Evolutionary conservation across 2,113 vertebrate genomes (phyloP), one percentile per base, ranked within the genome.

Genomic region (Mola mola): DNA sequence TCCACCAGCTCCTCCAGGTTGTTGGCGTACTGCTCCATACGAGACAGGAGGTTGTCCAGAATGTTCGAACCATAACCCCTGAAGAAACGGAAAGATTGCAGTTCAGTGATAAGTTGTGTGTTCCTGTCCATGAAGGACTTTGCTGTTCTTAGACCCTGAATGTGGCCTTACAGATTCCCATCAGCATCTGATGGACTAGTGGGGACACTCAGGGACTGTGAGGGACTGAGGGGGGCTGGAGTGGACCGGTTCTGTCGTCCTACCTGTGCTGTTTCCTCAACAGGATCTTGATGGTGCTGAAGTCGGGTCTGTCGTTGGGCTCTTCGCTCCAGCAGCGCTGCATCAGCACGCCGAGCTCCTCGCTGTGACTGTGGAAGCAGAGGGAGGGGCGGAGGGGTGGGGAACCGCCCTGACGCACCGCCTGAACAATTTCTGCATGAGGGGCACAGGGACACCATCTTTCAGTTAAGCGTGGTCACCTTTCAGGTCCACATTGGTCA

Each of bases 21-120:
- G 91, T 96, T 96, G 78, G 96, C 96, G 0, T 98, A 98, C 59
- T 97, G 96, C 85, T 98, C 96, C 96, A 98, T 98, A 5, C 96
- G 94, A 0, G 93, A 93, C 81, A 98, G 89, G 6, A 98, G 91
- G 82, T 96, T 98, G 86, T 98, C 96, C 85, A 98, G 81, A 80
- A 98, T 97, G 88, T 97, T 98, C 66, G 90, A 43, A 2, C 93
- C 94, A 79, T 87, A 93, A 64, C 94, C 95, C 72, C 95, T 98
- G 8, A 24, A 61, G 6, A 48, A 24, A 53, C 38, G 24, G 33
- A 16, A 13, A 16, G 9, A 12, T n/a, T n/a, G n/a, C n/a, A n/a
- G n/a, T n/a, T n/a, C n/a, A n/a, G n/a, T n/a, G n/a, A n/a, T n/a
- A n/a, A n/a, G n/a, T n/a, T n/a, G n/a, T n/a, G n/a, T n/a, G n/a